Conservation (phyloP, 2,797 vertebrate species). For the Anolis apletophallus region DNA sequence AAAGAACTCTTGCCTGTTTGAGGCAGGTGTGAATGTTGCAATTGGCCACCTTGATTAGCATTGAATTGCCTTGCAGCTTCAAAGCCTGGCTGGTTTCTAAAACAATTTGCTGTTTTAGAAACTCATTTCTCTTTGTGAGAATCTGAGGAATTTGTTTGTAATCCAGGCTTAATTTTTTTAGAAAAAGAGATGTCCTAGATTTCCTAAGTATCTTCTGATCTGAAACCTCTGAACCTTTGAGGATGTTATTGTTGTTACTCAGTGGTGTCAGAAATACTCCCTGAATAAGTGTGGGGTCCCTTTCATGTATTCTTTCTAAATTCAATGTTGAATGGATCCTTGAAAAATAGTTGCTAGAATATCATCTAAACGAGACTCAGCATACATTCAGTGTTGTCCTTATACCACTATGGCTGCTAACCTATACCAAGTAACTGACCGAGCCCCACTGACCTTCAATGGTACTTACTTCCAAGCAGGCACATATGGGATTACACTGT, state of each 20-base stretch:
- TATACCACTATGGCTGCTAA: not conserved
- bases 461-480: not conserved
- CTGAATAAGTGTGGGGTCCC: not conserved
- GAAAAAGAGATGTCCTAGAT: too few species aligned
- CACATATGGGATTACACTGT: not conserved
- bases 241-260: not conserved
- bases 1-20: too few species aligned
- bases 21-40: too few species aligned
- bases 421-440: not conserved
- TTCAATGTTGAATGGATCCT: not conserved
- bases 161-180: not conserved
- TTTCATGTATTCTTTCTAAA: constrained; percentile 9
- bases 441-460: not conserved
- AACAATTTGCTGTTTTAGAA: too few species aligned
- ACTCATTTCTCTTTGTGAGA: not conserved
- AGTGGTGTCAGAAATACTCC: not conserved
- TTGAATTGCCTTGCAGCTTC: too few species aligned
- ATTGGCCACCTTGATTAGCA: too few species aligned
- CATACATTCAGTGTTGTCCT: not conserved
- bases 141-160: not conserved
- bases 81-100: too few species aligned
- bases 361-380: not conserved
- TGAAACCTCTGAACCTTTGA: not conserved
- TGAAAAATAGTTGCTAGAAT: not conserved
- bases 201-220: not conserved